phyloP scores from a whole-genome alignment of 2,888 invertebrate species.

The Amphiduros pacificus region DNA sequence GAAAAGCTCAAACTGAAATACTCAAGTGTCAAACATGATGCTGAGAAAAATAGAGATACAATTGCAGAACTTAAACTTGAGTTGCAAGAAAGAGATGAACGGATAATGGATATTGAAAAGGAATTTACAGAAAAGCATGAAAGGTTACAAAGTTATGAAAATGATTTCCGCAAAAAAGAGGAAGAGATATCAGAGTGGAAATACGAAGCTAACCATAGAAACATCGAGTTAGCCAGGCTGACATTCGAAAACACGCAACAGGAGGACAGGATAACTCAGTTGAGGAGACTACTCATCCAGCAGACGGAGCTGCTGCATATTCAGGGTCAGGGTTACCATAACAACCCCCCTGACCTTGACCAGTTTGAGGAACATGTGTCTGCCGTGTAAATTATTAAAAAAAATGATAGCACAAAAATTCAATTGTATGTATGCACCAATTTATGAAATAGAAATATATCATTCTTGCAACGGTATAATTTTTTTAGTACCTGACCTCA shows the following conservation, averaged over 20 bases:
- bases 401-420: too few species aligned
- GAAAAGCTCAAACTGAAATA: slow-evolving; percentile 22
- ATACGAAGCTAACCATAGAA: slow-evolving; percentile 19
- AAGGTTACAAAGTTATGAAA: background rate
- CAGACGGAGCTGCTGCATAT: slow-evolving; percentile 21
- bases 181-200: slow-evolving; percentile 18
- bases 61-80: slow-evolving; percentile 20
- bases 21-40: slow-evolving; percentile 11
- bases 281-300: slow-evolving; percentile 18
- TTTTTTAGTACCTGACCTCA: too few species aligned
- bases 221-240: slow-evolving; percentile 16
- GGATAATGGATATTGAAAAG: slow-evolving; percentile 3
- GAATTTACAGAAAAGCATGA: slow-evolving; percentile 8
- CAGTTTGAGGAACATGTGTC: slow-evolving; percentile 18
- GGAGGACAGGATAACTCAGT: slow-evolving; percentile 18
- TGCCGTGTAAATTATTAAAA: slow-evolving; percentile 8
- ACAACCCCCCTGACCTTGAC: background rate
- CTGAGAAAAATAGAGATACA: slow-evolving; percentile 14
- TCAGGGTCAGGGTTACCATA: slow-evolving; percentile 11
- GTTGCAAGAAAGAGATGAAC: slow-evolving; percentile 6
- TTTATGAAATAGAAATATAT: too few species aligned
- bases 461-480: too few species aligned
- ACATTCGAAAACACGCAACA: slow-evolving; percentile 18
- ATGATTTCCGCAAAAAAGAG: slow-evolving; percentile 4
- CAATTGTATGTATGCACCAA: too few species aligned